Percentiles rank a stretch among this genome's conserved stretches.
Evolutionary conservation across 2,888 invertebrate species (phyloP).

Genomic region (Rhamnusium bicolor): DNA sequence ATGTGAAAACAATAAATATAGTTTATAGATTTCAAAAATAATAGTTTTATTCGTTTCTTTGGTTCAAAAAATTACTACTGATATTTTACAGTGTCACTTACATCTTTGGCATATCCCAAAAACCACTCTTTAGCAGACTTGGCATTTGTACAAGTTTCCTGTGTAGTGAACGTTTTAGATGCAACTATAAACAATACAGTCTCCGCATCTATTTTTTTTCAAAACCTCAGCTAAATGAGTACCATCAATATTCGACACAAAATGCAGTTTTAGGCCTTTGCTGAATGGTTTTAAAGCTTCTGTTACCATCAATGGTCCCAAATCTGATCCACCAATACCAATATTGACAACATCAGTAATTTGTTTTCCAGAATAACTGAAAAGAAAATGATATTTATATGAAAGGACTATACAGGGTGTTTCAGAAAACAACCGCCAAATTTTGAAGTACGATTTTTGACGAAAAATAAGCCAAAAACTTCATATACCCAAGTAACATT

Average conservation of each 20-base stretch:
- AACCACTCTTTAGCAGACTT: slow-evolving; percentile 98
- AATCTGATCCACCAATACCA: slow-evolving; percentile 99
- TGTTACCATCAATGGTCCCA: slow-evolving; percentile 99
- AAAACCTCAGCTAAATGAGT: slow-evolving; percentile 97
- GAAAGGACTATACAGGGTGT: not conserved
- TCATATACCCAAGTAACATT: no score
- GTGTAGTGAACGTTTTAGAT: slow-evolving; percentile 99
- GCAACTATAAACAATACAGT: slow-evolving; percentile 98
- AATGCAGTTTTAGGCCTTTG: slow-evolving; percentile 90
- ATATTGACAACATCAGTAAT: slow-evolving; percentile 99
- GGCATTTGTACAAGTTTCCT: slow-evolving; percentile 99
- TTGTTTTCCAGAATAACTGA: slow-evolving; percentile 88
- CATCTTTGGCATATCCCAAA: slow-evolving; percentile 87
- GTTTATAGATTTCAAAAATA: not conserved
- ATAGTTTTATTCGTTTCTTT: no score
- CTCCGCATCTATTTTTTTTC: slow-evolving; percentile 90
- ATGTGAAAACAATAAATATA: slow-evolving; percentile 9
- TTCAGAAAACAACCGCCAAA: no score
- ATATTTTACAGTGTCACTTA: no score
- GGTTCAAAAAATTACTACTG: no score
- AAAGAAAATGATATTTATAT: slow-evolving; percentile 39
- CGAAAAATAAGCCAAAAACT: no score
- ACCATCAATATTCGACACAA: slow-evolving; percentile 99
- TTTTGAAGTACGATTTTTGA: no score
- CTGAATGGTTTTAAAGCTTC: slow-evolving; percentile 96